Evolutionary conservation across 2,113 vertebrate species (phyloP), one percentile per base, ranked within the genome.

Genomic region (Myotis lucifugus): DNA sequence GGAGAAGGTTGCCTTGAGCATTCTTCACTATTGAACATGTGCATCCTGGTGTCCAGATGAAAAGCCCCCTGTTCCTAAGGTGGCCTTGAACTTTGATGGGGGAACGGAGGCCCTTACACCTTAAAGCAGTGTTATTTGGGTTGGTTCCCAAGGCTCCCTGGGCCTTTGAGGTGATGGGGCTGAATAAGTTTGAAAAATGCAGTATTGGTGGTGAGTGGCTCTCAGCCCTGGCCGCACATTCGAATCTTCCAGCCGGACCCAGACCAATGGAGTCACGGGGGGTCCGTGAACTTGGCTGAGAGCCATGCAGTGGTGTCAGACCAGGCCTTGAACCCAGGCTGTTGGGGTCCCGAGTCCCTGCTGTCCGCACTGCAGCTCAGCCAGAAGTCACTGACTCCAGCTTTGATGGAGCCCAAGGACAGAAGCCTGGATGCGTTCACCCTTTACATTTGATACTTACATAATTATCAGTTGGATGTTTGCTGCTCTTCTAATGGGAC

Each of bases 191-290:
- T 13, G 46, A 42, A 32, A 72, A 66, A 74, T 9, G 27, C 10
- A 46, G 85, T 3, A 0, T 19, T 12, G 8, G 27, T 6, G 25
- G n/a, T 15, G 0, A 1, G 10, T 1, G n/a, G 34, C 5, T 32
- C n/a, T 94, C 37, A 69, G 3, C 40, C 40, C 8, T 9, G 64
- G 37, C 78, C 8, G 1, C 5, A 23, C 5, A 0, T 10, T 42
- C 11, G 14, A 46, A 9, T 14, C 67, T 83, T 67, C 59, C 15
- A 18, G 50, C 32, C 13, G 2, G 6, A 4, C 11, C 14, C 0
- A n/a, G 73, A 32, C n/a, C 59, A 3, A 1, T 34, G 37, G 77
- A 13, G 50, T 64, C 50, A 66, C 34, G 12, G 25, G 40, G 56
- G 73, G 42, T 46, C 59, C 2, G 5, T 27, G 27, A 23, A 8